Base-by-base conservation (phyloP, 1,140 invertebrate genomes). In the Coenobita brevimanus region DNA sequence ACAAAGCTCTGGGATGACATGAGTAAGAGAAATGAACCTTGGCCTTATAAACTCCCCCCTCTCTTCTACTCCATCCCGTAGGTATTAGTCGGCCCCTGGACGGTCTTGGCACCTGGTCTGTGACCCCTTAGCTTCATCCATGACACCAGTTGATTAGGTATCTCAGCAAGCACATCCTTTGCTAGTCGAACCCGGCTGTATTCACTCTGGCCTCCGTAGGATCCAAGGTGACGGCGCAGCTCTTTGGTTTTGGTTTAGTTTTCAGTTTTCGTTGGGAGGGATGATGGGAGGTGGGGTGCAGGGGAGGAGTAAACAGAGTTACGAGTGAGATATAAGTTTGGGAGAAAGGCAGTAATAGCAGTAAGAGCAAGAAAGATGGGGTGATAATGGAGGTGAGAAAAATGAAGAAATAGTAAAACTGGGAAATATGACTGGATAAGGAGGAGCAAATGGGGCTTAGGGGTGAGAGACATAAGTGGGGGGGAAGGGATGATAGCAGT, bases 161-260 rank as follows among this genome's bases (percentile, higher is more conserved):
- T 92, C 91, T 94, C 94, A 27, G 93, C 93, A 46, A 94, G 89
- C 1, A 94, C 93, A 84, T 94, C 94, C 89, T 93, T 93, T 2
- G 94, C 93, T 69, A 94, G 89, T n/a, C 90, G 76, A 27, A 91
- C 89, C 38, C 90, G 86, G 60, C 91, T 88, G 67, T 89, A 69
- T 71, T 91, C 89, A 67, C 73, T 90, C 78, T 36, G 79, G 38
- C 78, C 90, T 24, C 38, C 89, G 91, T 91, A 91, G 15, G 67
- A 13, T 1, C 50, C 60, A n/a, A 91, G 81, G 82, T 90, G 90
- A 2, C 80, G 73, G 67, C 87, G 82, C 30, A 91, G 87, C 82
- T 91, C 91, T 89, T 88, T 43, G 50, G 30, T 13, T n/a, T 2
- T 36, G 33, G 24, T 33, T n/a, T 50, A 43, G 60, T 27, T 3